Evolutionary conservation across 2,888 invertebrate genomes (phyloP).

Genomic region (Amblyjoppa proteus): DNA sequence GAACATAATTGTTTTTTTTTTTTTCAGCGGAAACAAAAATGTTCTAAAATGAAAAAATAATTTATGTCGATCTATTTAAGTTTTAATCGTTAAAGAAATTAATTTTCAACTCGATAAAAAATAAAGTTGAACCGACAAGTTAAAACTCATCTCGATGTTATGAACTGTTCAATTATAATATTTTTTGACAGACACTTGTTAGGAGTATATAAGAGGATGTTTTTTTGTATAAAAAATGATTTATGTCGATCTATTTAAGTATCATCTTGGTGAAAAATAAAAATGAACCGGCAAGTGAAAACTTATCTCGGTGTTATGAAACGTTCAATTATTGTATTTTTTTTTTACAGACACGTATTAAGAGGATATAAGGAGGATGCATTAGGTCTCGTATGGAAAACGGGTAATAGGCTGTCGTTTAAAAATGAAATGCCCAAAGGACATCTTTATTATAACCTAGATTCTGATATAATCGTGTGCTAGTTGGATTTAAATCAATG

Average conservation of each 20-base stretch:
- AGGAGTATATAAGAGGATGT: too few relatives aligned
- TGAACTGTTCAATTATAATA: too few relatives aligned
- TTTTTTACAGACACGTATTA: neutral
- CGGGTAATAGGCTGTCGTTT: conserved; percentile 55
- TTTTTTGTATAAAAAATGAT: too few relatives aligned
- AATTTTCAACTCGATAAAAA: too few relatives aligned
- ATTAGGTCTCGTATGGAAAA: neutral
- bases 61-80: too few relatives aligned
- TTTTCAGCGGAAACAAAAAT: too few relatives aligned
- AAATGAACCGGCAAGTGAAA: neutral
- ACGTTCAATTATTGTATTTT: too few relatives aligned
- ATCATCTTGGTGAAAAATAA: neutral
- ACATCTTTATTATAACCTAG: conserved; percentile 82
- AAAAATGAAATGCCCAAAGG: conserved; percentile 82
- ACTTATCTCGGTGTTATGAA: neutral
- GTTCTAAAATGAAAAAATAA: neutral
- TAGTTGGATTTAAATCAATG: conserved; percentile 76
- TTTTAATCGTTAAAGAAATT: too few relatives aligned
- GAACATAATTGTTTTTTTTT: neutral
- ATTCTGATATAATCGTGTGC: conserved; percentile 82
- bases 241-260: neutral
- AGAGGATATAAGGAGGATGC: neutral
- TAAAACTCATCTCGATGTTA: too few relatives aligned
- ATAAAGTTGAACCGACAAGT: too few relatives aligned
- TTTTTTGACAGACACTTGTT: too few relatives aligned